Evolutionary conservation across 1,140 invertebrate species (phyloP), one percentile per base, ranked within the genome.

Genomic region (Panulirus ornatus): DNA sequence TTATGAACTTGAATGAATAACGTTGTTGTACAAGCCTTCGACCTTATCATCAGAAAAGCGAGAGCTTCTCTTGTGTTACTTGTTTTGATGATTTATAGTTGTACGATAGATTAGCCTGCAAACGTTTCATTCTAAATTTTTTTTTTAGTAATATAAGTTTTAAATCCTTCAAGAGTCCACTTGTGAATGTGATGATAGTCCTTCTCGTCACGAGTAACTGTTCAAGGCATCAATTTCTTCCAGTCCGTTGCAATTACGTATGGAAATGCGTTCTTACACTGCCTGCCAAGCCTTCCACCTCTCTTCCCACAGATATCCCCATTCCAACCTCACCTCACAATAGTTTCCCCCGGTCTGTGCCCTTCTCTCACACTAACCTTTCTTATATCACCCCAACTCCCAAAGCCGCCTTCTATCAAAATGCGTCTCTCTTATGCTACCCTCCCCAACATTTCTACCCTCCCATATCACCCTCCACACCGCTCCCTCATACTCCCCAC

Each of bases 11-110:
- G 71, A 73, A 73, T 73, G 27, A 34, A 38, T 36, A n/a, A n/a
- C n/a, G n/a, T n/a, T n/a, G n/a, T n/a, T 8, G 71, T 36, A 73
- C 71, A 73, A 9, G 34, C 71, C 71, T 34, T 73, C 71, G 71
- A 73, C 34, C 34, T 73, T 73, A 73, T 73, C 71, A 73, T 14
- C 2, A 34, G 71, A 73, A 36, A 19, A 36, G 30, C 3, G 71
- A 8, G 16, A 34, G 34, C 34, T 36, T 73, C 14, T 27, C 71
- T 30, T 16, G n/a, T 27, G 71, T 73, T 27, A 34, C 71, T 11
- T 73, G 71, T 36, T 14, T 2, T 14, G 34, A 73, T 34, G 71
- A 73, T 73, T 73, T 73, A 36, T 73, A 36, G 71, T 38, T 73
- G 11, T 36, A 34, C 30, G 44, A 47, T 47, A 47, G 44, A 47